These are phyloP conservation scores for Noctuana brunneofusca DNA, from an alignment of 2,888 invertebrate species.

Conservation along the genomic window DNA sequence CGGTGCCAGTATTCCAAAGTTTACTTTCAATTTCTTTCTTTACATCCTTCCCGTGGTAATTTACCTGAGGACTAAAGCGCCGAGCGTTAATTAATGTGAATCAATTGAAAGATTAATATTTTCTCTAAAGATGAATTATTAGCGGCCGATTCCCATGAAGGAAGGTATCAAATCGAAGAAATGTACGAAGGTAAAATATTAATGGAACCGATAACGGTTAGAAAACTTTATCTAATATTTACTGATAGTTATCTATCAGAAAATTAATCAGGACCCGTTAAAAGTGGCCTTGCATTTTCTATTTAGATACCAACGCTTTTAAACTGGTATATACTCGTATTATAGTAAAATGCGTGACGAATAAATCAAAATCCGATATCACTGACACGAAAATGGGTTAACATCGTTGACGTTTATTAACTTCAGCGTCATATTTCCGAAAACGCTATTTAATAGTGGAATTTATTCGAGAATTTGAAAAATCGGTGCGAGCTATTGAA, in stretches of 20 bases:
- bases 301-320: no score
- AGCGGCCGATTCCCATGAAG: no score
- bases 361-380: not conserved
- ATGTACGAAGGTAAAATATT: no score
- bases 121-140: no score
- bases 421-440: constrained; percentile 4
- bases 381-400: constrained; percentile 12
- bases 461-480: constrained; percentile 14
- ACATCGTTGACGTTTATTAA: constrained; percentile 6
- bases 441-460: constrained; percentile 8
- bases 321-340: no score
- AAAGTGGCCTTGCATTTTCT: no score
- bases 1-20: constrained; percentile 12
- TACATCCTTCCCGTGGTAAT: constrained; percentile 10
- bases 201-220: no score
- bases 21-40: constrained; percentile 24
- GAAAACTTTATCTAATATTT: no score
- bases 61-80: constrained; percentile 6
- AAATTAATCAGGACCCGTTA: no score
- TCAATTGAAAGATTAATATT: constrained; percentile 14
- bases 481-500: constrained; percentile 9
- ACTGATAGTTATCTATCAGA: no score
- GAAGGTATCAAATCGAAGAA: no score
- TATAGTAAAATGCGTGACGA: not conserved
- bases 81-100: constrained; percentile 20